Percentiles rank a stretch among this genome's conserved stretches.
phyloP scores from a whole-genome alignment of 2,113 vertebrate species.

The Protobothrops flavoviridis region DNA sequence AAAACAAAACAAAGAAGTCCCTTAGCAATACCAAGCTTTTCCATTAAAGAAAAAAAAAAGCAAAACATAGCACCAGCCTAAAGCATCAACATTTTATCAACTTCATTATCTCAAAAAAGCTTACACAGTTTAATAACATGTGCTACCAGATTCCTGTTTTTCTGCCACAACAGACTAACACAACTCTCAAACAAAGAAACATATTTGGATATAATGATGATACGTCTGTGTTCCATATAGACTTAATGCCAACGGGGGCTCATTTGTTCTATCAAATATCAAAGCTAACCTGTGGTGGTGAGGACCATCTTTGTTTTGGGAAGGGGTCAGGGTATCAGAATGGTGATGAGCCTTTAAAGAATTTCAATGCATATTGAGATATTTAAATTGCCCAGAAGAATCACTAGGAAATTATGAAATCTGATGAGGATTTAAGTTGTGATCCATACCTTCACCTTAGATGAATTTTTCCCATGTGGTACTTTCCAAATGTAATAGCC shows the following conservation, averaged over 20 bases:
- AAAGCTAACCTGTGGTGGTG: not conserved
- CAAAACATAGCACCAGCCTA: not conserved
- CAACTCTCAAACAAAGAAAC: not conserved
- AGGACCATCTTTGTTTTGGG: not conserved
- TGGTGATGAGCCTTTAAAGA: not conserved
- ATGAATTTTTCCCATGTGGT: not conserved
- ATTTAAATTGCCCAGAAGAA: not conserved
- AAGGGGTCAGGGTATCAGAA: not conserved
- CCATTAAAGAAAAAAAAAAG: not conserved
- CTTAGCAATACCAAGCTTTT: not conserved
- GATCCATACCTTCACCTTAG: not conserved
- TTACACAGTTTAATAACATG: not conserved
- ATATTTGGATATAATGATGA: not conserved
- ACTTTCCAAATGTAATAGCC: not conserved
- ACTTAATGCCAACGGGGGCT: not conserved
- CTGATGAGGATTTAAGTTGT: too few species aligned
- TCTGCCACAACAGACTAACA: not conserved
- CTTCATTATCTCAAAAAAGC: not conserved
- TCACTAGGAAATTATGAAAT: not conserved
- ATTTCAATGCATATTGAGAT: not conserved
- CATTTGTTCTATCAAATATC: not conserved
- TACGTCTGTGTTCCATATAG: not conserved
- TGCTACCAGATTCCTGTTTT: not conserved
- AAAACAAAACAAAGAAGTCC: not conserved
- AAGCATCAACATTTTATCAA: not conserved